A percentile compares a stretch with the other conserved stretches of the same genome.
These are phyloP conservation scores for Gastrophysa polygoni DNA, from an alignment of 2,888 invertebrate species.

Conservation along the genomic window DNA sequence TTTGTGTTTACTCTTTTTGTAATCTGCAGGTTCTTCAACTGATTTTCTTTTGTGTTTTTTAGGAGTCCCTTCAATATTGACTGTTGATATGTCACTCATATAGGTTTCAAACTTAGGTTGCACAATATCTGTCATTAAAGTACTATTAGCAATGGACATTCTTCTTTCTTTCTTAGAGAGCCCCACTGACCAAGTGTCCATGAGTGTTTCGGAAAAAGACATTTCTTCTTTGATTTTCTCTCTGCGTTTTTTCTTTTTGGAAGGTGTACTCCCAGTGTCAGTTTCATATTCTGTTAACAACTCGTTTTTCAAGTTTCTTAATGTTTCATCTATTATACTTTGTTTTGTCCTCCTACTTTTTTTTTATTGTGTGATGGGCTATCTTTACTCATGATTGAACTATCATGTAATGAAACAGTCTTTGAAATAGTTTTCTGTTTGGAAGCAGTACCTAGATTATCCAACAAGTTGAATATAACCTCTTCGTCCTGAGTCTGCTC, in stretches of 20 bases:
- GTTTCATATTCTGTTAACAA: constrained; percentile 17
- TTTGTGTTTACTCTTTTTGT: background rate
- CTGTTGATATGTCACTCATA: constrained; percentile 10
- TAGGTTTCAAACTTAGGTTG: constrained; percentile 20
- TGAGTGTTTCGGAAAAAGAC: background rate
- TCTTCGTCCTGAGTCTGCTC: constrained; percentile 23
- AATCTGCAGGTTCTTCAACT: background rate
- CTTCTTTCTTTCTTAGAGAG: constrained; percentile 6
- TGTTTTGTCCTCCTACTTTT: constrained; percentile 17
- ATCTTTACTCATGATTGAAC: constrained; percentile 2
- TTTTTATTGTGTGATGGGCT: background rate
- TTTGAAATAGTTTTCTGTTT: constrained; percentile 7
- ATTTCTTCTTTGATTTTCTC: background rate
- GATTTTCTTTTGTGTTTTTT: constrained; percentile 15
- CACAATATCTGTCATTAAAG: constrained; percentile 23
- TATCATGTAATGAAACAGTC: constrained; percentile 7
- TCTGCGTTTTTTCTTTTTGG: constrained; percentile 17
- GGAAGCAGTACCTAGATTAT: constrained; percentile 15
- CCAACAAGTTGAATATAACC: constrained; percentile 29
- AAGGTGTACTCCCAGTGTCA: background rate
- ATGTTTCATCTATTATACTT: constrained; percentile 12
- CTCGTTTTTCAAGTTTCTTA: constrained; percentile 14
- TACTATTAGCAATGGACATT: constrained; percentile 24
- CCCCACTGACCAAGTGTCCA: background rate
- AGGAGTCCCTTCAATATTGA: constrained; percentile 1